phyloP scores from a whole-genome alignment of 2,888 invertebrate species.

The Drosophila siamana region DNA sequence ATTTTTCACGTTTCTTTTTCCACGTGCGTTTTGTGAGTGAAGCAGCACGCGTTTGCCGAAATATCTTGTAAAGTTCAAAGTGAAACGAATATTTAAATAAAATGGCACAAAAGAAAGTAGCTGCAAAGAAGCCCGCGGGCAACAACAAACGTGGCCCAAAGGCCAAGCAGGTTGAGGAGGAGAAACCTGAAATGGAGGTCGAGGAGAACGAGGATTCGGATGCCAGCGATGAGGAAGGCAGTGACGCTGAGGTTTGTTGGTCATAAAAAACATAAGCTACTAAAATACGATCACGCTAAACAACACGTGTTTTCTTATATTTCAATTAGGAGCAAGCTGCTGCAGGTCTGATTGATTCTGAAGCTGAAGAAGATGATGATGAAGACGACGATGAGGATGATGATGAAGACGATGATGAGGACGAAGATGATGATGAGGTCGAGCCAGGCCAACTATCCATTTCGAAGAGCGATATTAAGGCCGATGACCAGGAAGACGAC shows the following conservation, averaged over 20 bases:
- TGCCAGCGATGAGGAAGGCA: constrained; percentile 44
- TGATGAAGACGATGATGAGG: constrained; percentile 36
- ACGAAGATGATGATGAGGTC: constrained; percentile 38
- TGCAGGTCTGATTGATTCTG: constrained; percentile 19
- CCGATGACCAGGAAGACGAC: constrained; percentile 8
- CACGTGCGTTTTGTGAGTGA: constrained; percentile 56
- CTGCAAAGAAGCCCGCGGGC: constrained; percentile 35
- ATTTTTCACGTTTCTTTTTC: constrained; percentile 43
- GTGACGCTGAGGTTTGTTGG: constrained; percentile 59
- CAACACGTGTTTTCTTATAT: constrained; percentile 9
- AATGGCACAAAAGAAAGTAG: constrained; percentile 70
- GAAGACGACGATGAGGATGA: constrained; percentile 34
- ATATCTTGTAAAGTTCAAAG: constrained; percentile 4
- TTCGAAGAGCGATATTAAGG: neutral
- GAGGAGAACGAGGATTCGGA: constrained; percentile 60
- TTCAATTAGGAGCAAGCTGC: constrained; percentile 32
- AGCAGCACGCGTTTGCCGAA: constrained; percentile 47
- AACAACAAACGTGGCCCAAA: constrained; percentile 52
- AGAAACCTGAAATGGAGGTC: constrained; percentile 35
- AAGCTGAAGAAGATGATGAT: constrained; percentile 43
- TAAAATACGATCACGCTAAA: neutral
- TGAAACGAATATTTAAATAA: constrained; percentile 1
- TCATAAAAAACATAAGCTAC: neutral
- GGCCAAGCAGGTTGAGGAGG: constrained; percentile 34
- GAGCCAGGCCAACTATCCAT: constrained; percentile 55